Percentiles rank a stretch among this genome's conserved stretches.
Conservation (phyloP, 2,113 vertebrate genomes). For the Prunella fulvescens region DNA sequence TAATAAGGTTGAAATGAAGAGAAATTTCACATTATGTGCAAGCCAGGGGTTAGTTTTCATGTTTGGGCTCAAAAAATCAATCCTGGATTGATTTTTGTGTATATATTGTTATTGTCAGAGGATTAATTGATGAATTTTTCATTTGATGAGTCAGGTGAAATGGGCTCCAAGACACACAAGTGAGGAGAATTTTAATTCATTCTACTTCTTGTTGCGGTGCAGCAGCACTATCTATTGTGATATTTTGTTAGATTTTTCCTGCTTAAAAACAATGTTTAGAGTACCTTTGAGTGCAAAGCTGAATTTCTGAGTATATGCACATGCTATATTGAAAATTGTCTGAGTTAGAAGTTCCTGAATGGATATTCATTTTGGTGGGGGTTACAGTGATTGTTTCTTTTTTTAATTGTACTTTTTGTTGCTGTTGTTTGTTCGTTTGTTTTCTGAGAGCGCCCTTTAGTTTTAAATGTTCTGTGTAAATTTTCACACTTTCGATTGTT, state of each 20-base stretch:
- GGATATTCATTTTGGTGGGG: background rate
- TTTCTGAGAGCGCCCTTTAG: background rate
- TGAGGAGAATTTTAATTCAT: conserved; percentile 83
- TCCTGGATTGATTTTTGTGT: conserved; percentile 83
- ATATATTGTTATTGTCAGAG: conserved; percentile 86
- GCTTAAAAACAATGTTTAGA: background rate
- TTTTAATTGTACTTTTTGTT: background rate
- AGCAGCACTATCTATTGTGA: conserved; percentile 56
- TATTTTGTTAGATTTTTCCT: conserved; percentile 57
- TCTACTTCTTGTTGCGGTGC: conserved; percentile 57
- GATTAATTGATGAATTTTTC: conserved; percentile 90
- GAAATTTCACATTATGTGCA: conserved; percentile 79
- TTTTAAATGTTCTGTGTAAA: background rate
- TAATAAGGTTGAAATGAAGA: conserved; percentile 81
- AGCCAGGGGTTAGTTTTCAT: conserved; percentile 73
- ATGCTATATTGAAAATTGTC: background rate
- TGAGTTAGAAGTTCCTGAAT: background rate
- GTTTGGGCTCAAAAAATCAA: conserved; percentile 81
- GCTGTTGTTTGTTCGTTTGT: background rate
- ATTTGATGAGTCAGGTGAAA: conserved; percentile 85
- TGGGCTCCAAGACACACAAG: conserved; percentile 69
- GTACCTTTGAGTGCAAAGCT: background rate
- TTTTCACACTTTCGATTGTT: background rate
- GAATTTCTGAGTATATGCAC: background rate
- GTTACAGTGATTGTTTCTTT: background rate